Conservation (phyloP, 2,888 invertebrate species). For the Vannuccia rotundouncinata region DNA sequence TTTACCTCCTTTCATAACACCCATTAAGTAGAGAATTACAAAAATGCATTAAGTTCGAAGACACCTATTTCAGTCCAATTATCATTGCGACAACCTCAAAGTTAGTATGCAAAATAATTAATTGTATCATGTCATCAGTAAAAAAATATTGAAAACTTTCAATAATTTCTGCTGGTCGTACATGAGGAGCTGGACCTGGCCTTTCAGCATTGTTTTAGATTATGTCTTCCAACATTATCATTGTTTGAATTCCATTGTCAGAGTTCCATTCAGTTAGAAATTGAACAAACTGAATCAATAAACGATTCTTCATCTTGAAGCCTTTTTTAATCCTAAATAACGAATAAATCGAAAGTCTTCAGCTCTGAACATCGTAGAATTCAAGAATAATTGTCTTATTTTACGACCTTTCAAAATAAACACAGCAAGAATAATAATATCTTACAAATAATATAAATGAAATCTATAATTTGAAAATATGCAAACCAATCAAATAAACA, state of each 20-base stretch:
- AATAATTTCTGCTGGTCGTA: not conserved
- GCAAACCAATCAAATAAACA: slow-evolving; percentile 18
- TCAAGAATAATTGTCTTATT: not conserved
- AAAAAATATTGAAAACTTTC: not conserved
- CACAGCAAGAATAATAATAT: slow-evolving; percentile 10
- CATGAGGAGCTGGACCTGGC: not conserved
- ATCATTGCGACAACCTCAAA: not conserved
- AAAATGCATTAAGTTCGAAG: not conserved
- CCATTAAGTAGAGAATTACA: not conserved
- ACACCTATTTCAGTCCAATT: not conserved
- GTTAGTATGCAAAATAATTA: not conserved
- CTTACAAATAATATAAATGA: slow-evolving; percentile 6
- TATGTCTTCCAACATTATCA: not conserved
- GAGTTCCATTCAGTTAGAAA: too few relatives aligned
- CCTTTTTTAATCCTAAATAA: too few relatives aligned
- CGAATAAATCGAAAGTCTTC: too few relatives aligned
- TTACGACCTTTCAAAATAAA: slow-evolving; percentile 20
- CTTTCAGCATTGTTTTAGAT: not conserved
- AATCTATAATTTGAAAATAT: not conserved
- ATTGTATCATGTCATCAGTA: not conserved
- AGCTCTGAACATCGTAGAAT: slow-evolving; percentile 8
- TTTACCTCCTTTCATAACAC: not conserved
- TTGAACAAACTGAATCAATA: too few relatives aligned
- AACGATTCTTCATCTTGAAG: too few relatives aligned
- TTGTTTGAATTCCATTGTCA: too few relatives aligned